These are phyloP conservation scores for Psophia crepitans DNA, from an alignment of 2,113 vertebrate genomes.

Conservation along the genomic window DNA sequence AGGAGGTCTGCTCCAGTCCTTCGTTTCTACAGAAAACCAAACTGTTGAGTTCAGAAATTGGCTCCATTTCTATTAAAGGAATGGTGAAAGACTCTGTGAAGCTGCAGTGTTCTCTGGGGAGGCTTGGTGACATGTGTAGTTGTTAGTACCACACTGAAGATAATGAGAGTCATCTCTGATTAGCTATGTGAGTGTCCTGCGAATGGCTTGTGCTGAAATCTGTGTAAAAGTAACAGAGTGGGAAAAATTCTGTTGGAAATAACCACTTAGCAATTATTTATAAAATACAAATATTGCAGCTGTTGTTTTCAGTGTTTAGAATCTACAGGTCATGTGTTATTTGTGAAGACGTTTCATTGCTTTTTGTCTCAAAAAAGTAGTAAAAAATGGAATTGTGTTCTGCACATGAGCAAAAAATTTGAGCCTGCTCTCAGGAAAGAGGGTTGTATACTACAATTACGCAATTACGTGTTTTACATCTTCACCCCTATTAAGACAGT, in stretches of 20 bases:
- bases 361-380: not conserved
- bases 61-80: not conserved
- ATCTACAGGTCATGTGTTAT: not conserved
- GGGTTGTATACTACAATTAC: not conserved
- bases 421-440: not conserved
- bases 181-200: not conserved
- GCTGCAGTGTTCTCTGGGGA: not conserved
- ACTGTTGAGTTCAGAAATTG: not conserved
- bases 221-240: not conserved
- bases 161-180: not conserved
- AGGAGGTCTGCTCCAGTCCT: not conserved
- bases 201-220: not conserved
- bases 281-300: not conserved
- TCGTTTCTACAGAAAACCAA: not conserved
- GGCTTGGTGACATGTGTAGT: not conserved
- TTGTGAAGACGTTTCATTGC: not conserved
- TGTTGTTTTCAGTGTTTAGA: not conserved
- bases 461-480: fast-evolving
- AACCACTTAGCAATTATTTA: not conserved
- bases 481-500: not conserved
- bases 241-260: not conserved
- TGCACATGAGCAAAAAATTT: not conserved
- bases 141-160: not conserved
- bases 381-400: not conserved
- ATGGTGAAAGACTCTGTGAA: not conserved